Evolutionary conservation across 2,888 invertebrate species (phyloP).

Genomic region (Muscina levida): DNA sequence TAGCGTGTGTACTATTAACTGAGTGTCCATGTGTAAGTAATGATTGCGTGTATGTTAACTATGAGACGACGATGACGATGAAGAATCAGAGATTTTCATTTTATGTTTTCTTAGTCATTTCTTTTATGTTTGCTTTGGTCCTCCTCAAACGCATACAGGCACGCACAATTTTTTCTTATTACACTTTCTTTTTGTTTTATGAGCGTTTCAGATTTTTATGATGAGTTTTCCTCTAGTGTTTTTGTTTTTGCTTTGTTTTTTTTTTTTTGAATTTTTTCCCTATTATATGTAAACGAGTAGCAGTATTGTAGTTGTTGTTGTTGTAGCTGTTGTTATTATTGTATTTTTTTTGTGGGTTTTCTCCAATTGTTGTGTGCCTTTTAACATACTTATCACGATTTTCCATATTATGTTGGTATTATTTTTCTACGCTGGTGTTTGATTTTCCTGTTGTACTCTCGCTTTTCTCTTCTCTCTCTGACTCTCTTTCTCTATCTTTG

Average conservation of each 20-base stretch:
- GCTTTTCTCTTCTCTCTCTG: slow-evolving; percentile 2
- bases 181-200: too few relatives aligned
- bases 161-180: neutral
- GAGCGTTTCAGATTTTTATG: slow-evolving; percentile 29
- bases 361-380: neutral
- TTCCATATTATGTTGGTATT: slow-evolving; percentile 8
- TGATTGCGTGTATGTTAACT: neutral
- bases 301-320: neutral
- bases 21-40: neutral
- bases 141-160: slow-evolving; percentile 30
- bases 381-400: slow-evolving; percentile 2
- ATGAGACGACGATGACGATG: neutral
- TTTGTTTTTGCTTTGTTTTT: too few relatives aligned
- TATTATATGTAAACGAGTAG: too few relatives aligned
- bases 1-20: neutral
- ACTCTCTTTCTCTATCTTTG: slow-evolving; percentile 15
- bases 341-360: slow-evolving; percentile 7
- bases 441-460: slow-evolving; percentile 4
- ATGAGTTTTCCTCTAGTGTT: slow-evolving; percentile 15
- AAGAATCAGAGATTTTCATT: slow-evolving; percentile 44
- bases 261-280: neutral
- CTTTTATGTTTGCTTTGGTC: slow-evolving; percentile 64
- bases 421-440: neutral
- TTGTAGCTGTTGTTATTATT: neutral
- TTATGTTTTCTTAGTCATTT: slow-evolving; percentile 62